Conservation (phyloP, 2,113 vertebrate species). For the Cinclus mexicanus region DNA sequence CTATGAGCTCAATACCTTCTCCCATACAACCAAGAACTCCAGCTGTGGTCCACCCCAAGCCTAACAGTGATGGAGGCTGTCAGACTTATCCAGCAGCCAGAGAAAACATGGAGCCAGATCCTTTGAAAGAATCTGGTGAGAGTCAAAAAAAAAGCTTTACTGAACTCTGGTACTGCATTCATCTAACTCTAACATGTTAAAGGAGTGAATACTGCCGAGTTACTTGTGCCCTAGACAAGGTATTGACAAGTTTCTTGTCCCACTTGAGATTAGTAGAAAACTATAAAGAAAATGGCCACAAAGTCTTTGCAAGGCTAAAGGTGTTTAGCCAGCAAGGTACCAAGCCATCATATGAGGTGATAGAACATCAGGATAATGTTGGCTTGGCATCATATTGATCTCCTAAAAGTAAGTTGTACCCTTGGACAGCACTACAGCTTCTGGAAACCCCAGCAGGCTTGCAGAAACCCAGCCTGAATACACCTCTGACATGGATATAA, state of each 20-base stretch:
- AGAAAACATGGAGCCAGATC: background rate
- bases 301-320: background rate
- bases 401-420: background rate
- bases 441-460: background rate
- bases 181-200: background rate
- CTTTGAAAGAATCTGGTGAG: background rate
- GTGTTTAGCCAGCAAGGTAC: background rate
- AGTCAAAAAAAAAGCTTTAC: background rate
- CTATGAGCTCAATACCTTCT: background rate
- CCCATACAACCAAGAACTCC: background rate
- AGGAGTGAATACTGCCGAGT: background rate
- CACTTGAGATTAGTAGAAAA: background rate
- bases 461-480: background rate
- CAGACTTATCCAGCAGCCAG: background rate
- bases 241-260: background rate
- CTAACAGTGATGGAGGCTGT: background rate
- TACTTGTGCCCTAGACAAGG: background rate
- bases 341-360: background rate
- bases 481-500: background rate
- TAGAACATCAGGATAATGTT: background rate
- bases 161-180: background rate
- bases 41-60: background rate
- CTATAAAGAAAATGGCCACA: background rate
- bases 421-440: background rate
- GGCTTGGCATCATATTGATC: background rate